These are phyloP conservation scores for Aproaerema taeniolella DNA, from an alignment of 2,888 invertebrate genomes.

Conservation along the genomic window DNA sequence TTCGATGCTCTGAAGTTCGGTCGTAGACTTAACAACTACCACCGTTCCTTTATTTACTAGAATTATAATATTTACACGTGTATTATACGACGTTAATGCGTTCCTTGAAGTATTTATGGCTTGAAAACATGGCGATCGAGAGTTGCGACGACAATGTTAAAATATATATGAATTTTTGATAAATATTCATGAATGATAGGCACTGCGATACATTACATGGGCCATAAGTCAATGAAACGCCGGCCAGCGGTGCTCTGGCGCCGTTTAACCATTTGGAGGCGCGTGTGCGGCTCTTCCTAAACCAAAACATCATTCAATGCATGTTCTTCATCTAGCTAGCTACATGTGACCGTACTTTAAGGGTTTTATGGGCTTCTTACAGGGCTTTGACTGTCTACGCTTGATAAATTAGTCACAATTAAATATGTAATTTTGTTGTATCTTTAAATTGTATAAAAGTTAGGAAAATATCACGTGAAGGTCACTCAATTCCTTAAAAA, in stretches of 20 bases:
- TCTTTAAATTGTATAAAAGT: too few relatives aligned
- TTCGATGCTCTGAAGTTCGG: too few relatives aligned
- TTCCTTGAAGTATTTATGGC: slow-evolving; percentile 62
- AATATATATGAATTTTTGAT: slow-evolving; percentile 58
- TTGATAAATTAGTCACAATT: slow-evolving; percentile 52
- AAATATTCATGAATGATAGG: slow-evolving; percentile 76
- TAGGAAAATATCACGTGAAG: too few relatives aligned
- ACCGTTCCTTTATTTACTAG: too few relatives aligned
- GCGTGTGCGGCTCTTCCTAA: slow-evolving; percentile 29
- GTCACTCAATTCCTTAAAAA: too few relatives aligned
- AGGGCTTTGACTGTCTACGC: slow-evolving; percentile 56
- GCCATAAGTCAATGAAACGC: slow-evolving; percentile 70
- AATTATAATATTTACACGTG: not conserved
- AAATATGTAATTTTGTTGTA: too few relatives aligned
- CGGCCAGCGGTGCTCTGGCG: slow-evolving; percentile 18
- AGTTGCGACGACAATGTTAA: slow-evolving; percentile 47
- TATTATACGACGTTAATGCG: slow-evolving; percentile 55
- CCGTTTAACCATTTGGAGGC: slow-evolving; percentile 32
- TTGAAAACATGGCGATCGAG: slow-evolving; percentile 33
- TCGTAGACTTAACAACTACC: too few relatives aligned
- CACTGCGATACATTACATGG: slow-evolving; percentile 67
- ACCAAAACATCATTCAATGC: slow-evolving; percentile 45
- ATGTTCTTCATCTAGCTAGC: slow-evolving; percentile 43
- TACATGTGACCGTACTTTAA: slow-evolving; percentile 58
- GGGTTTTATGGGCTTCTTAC: slow-evolving; percentile 56